Evolutionary conservation across 2,888 invertebrate genomes (phyloP).

Genomic region (Exephanes ischioxanthus): DNA sequence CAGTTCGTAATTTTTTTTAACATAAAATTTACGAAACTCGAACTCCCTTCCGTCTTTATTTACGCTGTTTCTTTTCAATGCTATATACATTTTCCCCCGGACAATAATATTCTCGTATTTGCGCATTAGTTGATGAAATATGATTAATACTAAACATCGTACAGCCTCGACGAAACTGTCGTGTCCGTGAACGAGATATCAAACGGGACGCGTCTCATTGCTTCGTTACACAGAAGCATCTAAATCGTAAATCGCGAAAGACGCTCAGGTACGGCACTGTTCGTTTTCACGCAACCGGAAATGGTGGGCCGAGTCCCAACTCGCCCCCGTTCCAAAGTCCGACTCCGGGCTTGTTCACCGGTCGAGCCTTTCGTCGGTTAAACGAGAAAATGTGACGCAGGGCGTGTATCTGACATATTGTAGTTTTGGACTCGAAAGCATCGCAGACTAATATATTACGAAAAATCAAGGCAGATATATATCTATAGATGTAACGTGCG

Average conservation of each 20-base stretch:
- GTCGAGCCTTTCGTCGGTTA: constrained; percentile 20
- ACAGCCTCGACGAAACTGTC: not conserved
- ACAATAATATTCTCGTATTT: not conserved
- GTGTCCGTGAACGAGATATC: constrained; percentile 37
- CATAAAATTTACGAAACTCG: not conserved
- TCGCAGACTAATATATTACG: not conserved
- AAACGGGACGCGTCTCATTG: constrained; percentile 30
- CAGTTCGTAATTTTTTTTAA: too few relatives aligned
- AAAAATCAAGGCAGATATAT: not conserved
- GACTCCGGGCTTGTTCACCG: constrained; percentile 1
- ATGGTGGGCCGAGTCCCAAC: constrained; percentile 47
- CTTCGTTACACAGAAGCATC: constrained; percentile 27
- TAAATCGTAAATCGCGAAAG: constrained; percentile 10
- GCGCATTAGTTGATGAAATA: not conserved
- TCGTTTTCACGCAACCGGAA: constrained; percentile 63
- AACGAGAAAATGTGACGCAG: constrained; percentile 1
- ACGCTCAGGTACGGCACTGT: constrained; percentile 17
- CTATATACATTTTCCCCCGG: not conserved
- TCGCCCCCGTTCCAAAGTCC: constrained; percentile 59
- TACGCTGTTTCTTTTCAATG: not conserved
- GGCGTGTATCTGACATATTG: not conserved
- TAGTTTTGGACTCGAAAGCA: not conserved
- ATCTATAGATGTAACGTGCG: not conserved
- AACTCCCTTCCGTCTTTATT: not conserved
- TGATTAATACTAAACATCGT: not conserved